phyloP scores from a whole-genome alignment of 2,113 vertebrate species.

The Balaeniceps rex region DNA sequence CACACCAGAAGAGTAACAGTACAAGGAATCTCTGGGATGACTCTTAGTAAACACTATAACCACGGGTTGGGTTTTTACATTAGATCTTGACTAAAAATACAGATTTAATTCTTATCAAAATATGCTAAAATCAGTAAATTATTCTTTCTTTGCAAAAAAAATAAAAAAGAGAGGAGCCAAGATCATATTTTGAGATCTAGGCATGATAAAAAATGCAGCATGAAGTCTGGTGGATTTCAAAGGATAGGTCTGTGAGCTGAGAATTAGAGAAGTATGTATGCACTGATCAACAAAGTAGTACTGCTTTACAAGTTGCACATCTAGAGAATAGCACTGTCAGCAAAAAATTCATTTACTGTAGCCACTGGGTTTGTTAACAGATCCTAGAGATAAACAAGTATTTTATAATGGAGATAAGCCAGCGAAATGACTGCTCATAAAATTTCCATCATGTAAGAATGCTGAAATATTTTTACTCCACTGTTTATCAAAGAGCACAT shows the following conservation, averaged over 20 bases:
- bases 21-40: not conserved
- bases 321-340: not conserved
- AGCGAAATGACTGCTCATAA: not conserved
- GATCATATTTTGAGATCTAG: not conserved
- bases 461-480: not conserved
- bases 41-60: not conserved
- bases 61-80: not conserved
- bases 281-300: not conserved
- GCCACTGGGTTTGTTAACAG: not conserved
- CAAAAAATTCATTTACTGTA: not conserved
- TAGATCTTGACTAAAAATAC: not conserved
- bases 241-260: not conserved
- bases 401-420: not conserved
- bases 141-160: not conserved
- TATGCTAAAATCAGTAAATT: not conserved
- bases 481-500: not conserved
- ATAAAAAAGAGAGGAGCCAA: not conserved
- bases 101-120: not conserved
- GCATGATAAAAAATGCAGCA: not conserved
- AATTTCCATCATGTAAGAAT: not conserved
- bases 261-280: not conserved
- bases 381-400: not conserved
- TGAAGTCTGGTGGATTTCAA: not conserved
- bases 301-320: not conserved
- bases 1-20: not conserved